Evolutionary conservation across 2,113 vertebrate species (phyloP).

Genomic region (Willisornis vidua): DNA sequence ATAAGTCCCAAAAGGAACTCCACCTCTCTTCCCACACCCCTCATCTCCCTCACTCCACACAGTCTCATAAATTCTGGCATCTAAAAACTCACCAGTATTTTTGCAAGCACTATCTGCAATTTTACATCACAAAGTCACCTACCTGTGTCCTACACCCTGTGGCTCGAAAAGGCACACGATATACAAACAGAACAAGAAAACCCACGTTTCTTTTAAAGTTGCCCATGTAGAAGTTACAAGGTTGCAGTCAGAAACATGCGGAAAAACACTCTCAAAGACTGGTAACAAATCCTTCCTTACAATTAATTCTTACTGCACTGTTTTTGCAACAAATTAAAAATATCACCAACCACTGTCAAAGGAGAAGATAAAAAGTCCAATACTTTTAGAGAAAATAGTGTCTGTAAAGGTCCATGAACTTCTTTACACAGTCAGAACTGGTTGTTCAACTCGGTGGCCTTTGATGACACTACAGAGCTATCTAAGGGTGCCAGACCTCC

Average conservation of each 20-base stretch:
- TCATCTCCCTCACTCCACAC: neutral
- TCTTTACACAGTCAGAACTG: neutral
- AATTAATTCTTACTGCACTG: neutral
- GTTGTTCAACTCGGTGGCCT: neutral
- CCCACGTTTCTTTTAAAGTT: neutral
- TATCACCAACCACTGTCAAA: neutral
- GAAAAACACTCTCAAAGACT: neutral
- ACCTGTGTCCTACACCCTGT: neutral
- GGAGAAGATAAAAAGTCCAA: neutral
- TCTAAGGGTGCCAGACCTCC: neutral
- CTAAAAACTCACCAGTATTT: neutral
- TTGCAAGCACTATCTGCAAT: neutral
- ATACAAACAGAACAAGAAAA: neutral
- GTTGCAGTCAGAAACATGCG: neutral
- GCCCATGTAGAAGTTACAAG: neutral
- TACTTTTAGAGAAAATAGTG: neutral
- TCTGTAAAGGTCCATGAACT: neutral
- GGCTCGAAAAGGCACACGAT: neutral
- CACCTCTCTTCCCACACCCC: neutral
- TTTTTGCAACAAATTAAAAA: neutral
- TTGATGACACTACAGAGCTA: neutral
- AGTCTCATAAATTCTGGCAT: neutral
- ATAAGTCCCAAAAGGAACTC: neutral
- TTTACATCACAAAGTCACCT: neutral
- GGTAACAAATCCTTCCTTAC: neutral